Conservation (phyloP, 2,797 vertebrate genomes). For the Neosilurus mollespiculum region DNA sequence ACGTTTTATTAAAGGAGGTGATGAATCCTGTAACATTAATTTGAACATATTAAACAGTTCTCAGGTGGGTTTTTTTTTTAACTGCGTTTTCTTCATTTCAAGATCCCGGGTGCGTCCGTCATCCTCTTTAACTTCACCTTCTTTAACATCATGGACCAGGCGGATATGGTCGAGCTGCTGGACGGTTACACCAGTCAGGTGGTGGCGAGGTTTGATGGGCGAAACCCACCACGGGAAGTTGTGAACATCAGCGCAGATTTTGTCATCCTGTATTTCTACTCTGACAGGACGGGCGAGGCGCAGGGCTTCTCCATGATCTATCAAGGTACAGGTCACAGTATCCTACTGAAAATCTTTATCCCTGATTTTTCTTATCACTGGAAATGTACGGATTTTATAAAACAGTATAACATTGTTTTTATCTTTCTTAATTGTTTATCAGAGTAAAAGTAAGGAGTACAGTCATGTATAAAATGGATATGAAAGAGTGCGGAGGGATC, state of each 20-base stretch:
- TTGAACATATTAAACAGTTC: too few species aligned
- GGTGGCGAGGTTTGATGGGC: constrained; percentile 85
- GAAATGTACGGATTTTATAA: neutral
- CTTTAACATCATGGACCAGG: constrained; percentile 91
- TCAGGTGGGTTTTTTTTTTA: neutral
- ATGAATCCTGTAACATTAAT: too few species aligned
- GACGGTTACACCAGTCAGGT: constrained; percentile 88
- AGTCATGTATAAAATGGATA: neutral
- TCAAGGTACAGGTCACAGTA: constrained; percentile 72
- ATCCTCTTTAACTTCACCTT: constrained; percentile 92
- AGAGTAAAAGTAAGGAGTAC: neutral
- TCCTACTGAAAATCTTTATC: neutral
- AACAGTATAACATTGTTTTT: neutral
- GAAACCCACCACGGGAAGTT: constrained; percentile 78
- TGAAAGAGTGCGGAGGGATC: neutral
- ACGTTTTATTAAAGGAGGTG: too few species aligned
- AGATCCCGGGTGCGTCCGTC: constrained; percentile 80
- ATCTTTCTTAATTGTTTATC: constrained; percentile 76
- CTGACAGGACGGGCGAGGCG: constrained; percentile 90
- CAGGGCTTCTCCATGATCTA: constrained; percentile 94
- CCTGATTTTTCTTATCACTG: neutral
- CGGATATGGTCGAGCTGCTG: constrained; percentile 94
- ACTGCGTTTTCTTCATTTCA: neutral
- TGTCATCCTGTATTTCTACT: constrained; percentile 94
- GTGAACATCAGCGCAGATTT: constrained; percentile 89